Base-by-base conservation (phyloP, 1,140 invertebrate species). In the Epicauta chinensis region DNA sequence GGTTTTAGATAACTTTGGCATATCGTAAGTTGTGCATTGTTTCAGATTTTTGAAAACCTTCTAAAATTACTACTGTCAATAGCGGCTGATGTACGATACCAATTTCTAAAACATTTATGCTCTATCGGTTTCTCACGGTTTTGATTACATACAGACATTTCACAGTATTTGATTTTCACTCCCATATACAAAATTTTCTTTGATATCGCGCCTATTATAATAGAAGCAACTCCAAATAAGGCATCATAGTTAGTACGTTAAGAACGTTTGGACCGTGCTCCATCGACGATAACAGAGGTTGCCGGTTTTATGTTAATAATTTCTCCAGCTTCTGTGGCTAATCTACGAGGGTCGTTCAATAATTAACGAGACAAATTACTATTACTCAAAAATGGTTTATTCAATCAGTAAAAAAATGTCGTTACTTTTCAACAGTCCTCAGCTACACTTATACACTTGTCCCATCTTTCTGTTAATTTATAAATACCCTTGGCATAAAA, bases 141-240 rank as follows among this genome's bases (percentile, higher is more conserved):
- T 52, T 64, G 53, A 73, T 62, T 5, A 72, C 16, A 16, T 29
- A 35, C 1, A 55, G 65, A 70, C 29, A 60, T 42, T 16, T 16
- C 47, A 49, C 68, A 72, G 45, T 59, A 63, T 51, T 62, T 69
- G 50, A n/a, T n/a, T n/a, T n/a, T 39, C 3, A 66, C 52, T 12
- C 56, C 63, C 35, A 68, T 46, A 43, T 62, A 62, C 4, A 72
- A 51, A 3, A 71, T 47, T 51, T 71, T 66, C 31, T 59, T 53
- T 1, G 69, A 66, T 48, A 42, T n/a, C 2, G 15, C 35, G 12
- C 67, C 69, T 53, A 72, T n/a, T n/a, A n/a, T 53, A 15, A 72
- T 63, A 17, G 42, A 46, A 23, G 56, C 60, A 14, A 61, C 53
- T 40, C 62, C 63, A n/a, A 58, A 64, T 7, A 58, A 36, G 10